Percentiles rank a stretch among this genome's conserved stretches.
These are phyloP conservation scores for Drosophila koepferae DNA, from an alignment of 2,888 invertebrate species.

Conservation along the genomic window DNA sequence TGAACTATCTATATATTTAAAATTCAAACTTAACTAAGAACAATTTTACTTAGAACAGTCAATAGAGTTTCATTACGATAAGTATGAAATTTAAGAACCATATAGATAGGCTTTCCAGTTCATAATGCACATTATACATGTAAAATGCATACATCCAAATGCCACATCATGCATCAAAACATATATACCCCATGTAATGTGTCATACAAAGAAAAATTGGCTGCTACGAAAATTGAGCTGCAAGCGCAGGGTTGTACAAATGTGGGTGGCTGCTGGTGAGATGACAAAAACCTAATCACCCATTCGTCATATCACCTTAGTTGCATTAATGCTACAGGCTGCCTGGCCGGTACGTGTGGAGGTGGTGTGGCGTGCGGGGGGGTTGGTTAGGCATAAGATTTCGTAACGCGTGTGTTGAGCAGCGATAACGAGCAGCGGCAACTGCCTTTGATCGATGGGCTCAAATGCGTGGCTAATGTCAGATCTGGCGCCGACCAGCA, in stretches of 20 bases:
- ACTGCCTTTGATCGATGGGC: constrained; percentile 69
- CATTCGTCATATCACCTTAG: constrained; percentile 80
- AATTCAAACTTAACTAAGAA: no score
- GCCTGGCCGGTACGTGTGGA: background rate
- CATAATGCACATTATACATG: no score
- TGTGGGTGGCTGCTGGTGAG: constrained; percentile 6
- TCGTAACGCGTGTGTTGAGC: constrained; percentile 18
- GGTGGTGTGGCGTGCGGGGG: background rate
- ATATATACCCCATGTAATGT: background rate
- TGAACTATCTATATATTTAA: no score
- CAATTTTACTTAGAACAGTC: no score
- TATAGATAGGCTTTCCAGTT: no score
- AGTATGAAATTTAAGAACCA: no score
- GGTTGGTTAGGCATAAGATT: constrained; percentile 28
- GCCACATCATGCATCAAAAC: background rate
- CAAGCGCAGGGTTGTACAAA: background rate
- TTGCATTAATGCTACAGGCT: constrained; percentile 66
- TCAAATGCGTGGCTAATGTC: constrained; percentile 68
- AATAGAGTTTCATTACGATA: no score
- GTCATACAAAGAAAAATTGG: constrained; percentile 5
- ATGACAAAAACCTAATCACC: constrained; percentile 77
- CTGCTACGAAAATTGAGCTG: constrained; percentile 44
- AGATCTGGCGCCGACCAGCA: constrained; percentile 59
- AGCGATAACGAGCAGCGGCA: constrained; percentile 55
- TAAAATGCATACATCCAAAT: background rate